Percentiles rank a stretch among this genome's conserved stretches.
These are phyloP conservation scores for Gadus macrocephalus DNA, from an alignment of 2,113 vertebrate genomes.

Conservation along the genomic window DNA sequence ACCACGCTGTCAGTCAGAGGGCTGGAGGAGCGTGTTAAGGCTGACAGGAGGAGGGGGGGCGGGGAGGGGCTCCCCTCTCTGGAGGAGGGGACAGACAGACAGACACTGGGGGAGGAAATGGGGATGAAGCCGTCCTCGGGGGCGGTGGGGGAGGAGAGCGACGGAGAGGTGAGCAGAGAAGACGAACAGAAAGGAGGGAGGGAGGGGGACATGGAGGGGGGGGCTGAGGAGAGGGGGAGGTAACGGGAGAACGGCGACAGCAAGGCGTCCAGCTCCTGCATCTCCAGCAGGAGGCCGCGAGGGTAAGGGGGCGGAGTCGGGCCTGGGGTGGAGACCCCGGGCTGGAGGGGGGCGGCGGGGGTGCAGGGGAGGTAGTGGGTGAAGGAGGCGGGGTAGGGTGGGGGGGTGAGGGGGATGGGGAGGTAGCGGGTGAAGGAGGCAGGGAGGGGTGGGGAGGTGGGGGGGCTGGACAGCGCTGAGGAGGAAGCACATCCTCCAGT, in stretches of 20 bases:
- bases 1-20: conserved; percentile 37
- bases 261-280: conserved; percentile 66
- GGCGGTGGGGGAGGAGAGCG: conserved; percentile 35
- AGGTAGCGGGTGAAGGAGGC: conserved; percentile 38
- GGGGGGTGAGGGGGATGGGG: conserved; percentile 25
- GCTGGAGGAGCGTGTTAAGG: background rate
- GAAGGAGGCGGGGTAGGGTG: conserved; percentile 48
- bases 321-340: conserved; percentile 40
- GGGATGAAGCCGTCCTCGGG: conserved; percentile 63
- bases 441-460: conserved; percentile 44
- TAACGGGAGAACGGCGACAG: conserved; percentile 46
- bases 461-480: conserved; percentile 56
- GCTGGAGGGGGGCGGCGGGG: conserved; percentile 54
- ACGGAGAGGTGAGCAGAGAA: conserved; percentile 27
- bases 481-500: conserved; percentile 39
- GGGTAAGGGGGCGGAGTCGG: conserved; percentile 60
- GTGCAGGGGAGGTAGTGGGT: conserved; percentile 19
- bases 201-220: conserved; percentile 33
- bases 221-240: conserved; percentile 8
- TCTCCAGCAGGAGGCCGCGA: conserved; percentile 63
- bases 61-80: conserved; percentile 39
- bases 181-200: conserved; percentile 41
- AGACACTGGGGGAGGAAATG: conserved; percentile 42
- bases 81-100: conserved; percentile 48
- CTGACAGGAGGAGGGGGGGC: conserved; percentile 21